Conservation (phyloP, 2,888 invertebrate genomes). For the Cephus rjabovi region DNA sequence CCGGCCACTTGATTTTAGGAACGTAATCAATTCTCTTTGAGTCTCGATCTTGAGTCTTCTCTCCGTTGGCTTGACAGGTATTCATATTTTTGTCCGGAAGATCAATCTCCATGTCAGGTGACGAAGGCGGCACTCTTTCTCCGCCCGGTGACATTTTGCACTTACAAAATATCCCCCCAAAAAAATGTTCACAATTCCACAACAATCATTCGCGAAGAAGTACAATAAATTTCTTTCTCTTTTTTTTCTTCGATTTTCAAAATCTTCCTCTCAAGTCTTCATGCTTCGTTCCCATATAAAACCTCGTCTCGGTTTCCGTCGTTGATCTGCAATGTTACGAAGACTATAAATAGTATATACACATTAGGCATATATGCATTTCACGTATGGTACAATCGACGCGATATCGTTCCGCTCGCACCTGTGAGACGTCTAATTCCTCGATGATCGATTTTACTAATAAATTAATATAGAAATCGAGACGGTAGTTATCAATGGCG, state of each 20-base stretch:
- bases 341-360: too few relatives aligned
- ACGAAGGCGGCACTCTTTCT: slow-evolving; percentile 29
- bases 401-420: too few relatives aligned
- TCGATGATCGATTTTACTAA: too few relatives aligned
- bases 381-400: too few relatives aligned
- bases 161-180: neutral
- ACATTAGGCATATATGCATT: too few relatives aligned
- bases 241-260: neutral
- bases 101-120: slow-evolving; percentile 26
- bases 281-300: too few relatives aligned
- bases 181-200: too few relatives aligned
- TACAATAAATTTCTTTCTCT: neutral
- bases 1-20: slow-evolving; percentile 79
- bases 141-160: slow-evolving; percentile 40
- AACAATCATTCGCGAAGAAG: neutral
- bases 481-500: too few relatives aligned
- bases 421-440: too few relatives aligned
- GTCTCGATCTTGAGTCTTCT: slow-evolving; percentile 53
- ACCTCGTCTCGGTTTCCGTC: too few relatives aligned
- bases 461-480: too few relatives aligned
- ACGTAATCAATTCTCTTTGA: slow-evolving; percentile 65
- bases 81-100: slow-evolving; percentile 19
- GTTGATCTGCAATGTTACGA: too few relatives aligned
- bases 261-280: slow-evolving; percentile 10
- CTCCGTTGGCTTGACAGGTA: slow-evolving; percentile 60